A percentile compares a stretch with the other conserved stretches of the same genome.
phyloP scores from a whole-genome alignment of 2,113 vertebrate genomes.

The Pseudopipra pipra region DNA sequence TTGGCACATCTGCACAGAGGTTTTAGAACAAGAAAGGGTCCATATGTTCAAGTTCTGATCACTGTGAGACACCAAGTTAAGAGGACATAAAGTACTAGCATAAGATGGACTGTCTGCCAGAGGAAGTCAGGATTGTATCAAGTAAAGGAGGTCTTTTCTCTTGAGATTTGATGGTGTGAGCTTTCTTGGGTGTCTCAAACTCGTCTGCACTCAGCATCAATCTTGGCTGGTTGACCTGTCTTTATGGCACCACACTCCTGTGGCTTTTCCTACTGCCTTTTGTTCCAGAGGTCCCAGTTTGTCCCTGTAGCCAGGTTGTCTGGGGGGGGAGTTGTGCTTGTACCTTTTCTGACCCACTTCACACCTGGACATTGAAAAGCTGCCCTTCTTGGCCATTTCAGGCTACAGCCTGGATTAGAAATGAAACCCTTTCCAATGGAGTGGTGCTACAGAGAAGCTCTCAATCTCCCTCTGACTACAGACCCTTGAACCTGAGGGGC shows the following conservation, averaged over 20 bases:
- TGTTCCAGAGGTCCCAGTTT: not conserved
- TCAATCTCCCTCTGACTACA: not conserved
- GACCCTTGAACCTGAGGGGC: not conserved
- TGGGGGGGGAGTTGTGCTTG: not conserved
- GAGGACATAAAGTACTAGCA: not conserved
- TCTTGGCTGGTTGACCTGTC: not conserved
- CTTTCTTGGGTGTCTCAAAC: not conserved
- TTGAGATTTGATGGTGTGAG: not conserved
- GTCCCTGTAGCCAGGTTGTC: not conserved
- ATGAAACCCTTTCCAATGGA: not conserved
- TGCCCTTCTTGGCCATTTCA: not conserved
- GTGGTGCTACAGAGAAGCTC: not conserved
- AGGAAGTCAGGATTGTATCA: not conserved
- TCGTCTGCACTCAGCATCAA: accelerated
- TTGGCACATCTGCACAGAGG: not conserved
- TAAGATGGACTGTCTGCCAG: not conserved
- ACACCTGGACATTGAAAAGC: not conserved
- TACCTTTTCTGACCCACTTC: not conserved
- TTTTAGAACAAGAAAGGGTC: not conserved
- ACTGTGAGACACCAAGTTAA: not conserved
- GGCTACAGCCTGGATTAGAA: not conserved
- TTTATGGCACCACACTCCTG: not conserved
- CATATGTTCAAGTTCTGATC: not conserved
- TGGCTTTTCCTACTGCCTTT: not conserved
- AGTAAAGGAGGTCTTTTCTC: not conserved